These are phyloP conservation scores for Neosilurus mollespiculum DNA, from an alignment of 2,797 vertebrate genomes.

Conservation along the genomic window DNA sequence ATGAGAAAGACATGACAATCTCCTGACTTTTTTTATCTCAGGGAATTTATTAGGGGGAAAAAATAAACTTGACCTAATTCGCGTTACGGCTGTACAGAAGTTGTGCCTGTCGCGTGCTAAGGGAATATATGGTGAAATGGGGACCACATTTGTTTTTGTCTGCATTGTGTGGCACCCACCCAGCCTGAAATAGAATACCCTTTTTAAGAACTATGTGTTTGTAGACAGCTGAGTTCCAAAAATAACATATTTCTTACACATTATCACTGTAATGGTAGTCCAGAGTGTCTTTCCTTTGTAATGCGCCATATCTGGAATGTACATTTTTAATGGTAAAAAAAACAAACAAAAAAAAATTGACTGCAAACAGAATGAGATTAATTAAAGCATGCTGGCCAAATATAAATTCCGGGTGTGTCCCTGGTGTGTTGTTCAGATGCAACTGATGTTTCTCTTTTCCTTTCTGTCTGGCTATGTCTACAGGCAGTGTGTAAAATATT, in stretches of 20 bases:
- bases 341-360: not conserved
- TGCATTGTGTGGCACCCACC: slow-evolving; percentile 37
- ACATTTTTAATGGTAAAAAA: slow-evolving; percentile 12
- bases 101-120: slow-evolving; percentile 16
- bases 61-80: slow-evolving; percentile 18
- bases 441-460: slow-evolving; percentile 4
- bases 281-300: slow-evolving; percentile 4
- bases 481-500: slow-evolving; percentile 36
- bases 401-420: slow-evolving; percentile 22
- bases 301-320: slow-evolving; percentile 13
- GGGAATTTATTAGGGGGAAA: slow-evolving; percentile 22
- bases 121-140: slow-evolving; percentile 34
- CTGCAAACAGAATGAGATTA: slow-evolving; percentile 12
- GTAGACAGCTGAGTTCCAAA: slow-evolving; percentile 32
- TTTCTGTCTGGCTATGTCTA: slow-evolving; percentile 23
- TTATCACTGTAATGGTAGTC: slow-evolving; percentile 37
- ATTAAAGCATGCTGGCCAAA: slow-evolving; percentile 2
- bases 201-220: slow-evolving; percentile 26
- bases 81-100: slow-evolving; percentile 22
- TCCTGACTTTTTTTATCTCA: slow-evolving; percentile 13
- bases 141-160: slow-evolving; percentile 44
- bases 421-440: slow-evolving; percentile 21
- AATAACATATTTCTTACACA: slow-evolving; percentile 36
- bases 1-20: not conserved
- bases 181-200: slow-evolving; percentile 40